A percentile compares a stretch with the other conserved stretches of the same genome.
Evolutionary conservation across 2,113 vertebrate genomes (phyloP).

Genomic region (Callospermophilus lateralis): DNA sequence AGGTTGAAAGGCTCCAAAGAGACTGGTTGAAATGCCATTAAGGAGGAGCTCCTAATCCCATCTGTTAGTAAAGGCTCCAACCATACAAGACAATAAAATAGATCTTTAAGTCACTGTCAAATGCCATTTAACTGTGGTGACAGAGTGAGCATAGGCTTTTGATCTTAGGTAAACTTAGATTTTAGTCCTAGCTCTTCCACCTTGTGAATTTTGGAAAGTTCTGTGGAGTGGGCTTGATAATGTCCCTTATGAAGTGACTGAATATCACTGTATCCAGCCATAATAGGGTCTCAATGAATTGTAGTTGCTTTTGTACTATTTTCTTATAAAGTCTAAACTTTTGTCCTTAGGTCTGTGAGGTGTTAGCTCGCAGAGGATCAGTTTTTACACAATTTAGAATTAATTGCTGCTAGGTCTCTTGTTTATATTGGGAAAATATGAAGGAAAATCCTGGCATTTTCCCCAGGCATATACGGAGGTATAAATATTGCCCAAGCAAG

Average conservation of each 20-base stretch:
- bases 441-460: background rate
- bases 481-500: background rate
- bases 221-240: background rate
- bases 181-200: background rate
- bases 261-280: background rate
- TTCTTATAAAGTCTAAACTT: background rate
- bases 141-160: background rate
- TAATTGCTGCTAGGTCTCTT: background rate
- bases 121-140: background rate
- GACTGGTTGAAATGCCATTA: background rate
- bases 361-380: background rate
- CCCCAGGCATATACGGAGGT: background rate
- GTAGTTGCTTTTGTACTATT: background rate
- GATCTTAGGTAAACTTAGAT: background rate
- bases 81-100: constrained; percentile 24
- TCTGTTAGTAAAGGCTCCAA: background rate
- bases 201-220: background rate
- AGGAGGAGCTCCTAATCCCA: background rate
- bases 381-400: constrained; percentile 42
- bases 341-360: background rate
- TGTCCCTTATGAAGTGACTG: background rate
- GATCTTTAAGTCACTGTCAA: background rate
- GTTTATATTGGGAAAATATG: background rate
- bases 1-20: background rate
- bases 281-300: background rate